Conservation (phyloP, 2,113 vertebrate species). For the Cyprinus carpio region DNA sequence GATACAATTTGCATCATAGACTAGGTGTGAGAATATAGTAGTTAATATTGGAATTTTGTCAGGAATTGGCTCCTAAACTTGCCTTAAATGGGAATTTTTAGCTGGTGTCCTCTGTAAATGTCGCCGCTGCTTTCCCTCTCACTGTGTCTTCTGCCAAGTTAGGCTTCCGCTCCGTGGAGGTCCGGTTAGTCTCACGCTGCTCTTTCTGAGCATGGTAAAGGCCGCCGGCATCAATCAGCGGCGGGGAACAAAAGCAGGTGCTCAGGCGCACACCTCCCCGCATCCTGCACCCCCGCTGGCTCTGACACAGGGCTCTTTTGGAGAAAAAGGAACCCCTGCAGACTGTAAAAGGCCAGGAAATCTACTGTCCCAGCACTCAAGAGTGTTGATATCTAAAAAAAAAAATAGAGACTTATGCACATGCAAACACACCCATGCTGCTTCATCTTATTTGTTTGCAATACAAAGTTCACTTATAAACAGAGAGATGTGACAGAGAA, state of each 20-base stretch:
- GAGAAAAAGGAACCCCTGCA: slow-evolving; percentile 59
- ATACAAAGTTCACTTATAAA: not conserved
- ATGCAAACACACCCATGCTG: not conserved
- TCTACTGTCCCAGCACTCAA: slow-evolving; percentile 92
- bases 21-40: not conserved
- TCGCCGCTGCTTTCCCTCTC: slow-evolving; percentile 46
- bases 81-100: slow-evolving; percentile 33
- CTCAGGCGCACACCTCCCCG: slow-evolving; percentile 57
- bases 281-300: slow-evolving; percentile 68
- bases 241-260: slow-evolving; percentile 65
- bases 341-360: slow-evolving; percentile 78
- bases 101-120: slow-evolving; percentile 53
- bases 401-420: not conserved
- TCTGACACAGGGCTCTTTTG: slow-evolving; percentile 65
- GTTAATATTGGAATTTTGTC: not conserved
- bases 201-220: slow-evolving; percentile 67
- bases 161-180: slow-evolving; percentile 68
- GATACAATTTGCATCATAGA: not conserved
- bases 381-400: slow-evolving; percentile 82
- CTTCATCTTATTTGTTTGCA: slow-evolving; percentile 29
- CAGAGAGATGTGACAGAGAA: slow-evolving; percentile 1
- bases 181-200: slow-evolving; percentile 64
- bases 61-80: slow-evolving; percentile 26
- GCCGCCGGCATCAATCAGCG: slow-evolving; percentile 70
- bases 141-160: slow-evolving; percentile 53